Evolutionary conservation across 1,140 invertebrate species (phyloP), one percentile per base, ranked within the genome.

Genomic region (Ladona fulva): DNA sequence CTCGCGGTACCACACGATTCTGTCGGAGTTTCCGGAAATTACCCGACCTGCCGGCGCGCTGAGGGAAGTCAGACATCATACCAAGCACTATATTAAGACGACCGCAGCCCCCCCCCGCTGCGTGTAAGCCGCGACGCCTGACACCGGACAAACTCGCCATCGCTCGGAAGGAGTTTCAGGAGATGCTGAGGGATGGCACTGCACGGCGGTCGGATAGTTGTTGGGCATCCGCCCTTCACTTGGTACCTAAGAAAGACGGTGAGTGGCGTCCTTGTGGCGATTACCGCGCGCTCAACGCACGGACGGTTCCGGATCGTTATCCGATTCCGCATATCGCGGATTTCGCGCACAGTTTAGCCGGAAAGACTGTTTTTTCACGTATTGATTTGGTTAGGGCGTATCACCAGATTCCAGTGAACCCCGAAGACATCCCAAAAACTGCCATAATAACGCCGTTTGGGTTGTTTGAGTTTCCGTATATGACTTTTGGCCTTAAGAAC

Each of bases 391-490:
- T 75, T 0, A 80, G 80, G 16, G 86, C 85, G 0, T 88, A 85
- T 79, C 83, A 83, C 80, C 86, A 89, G 78, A 80, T 88, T 14
- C 78, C 79, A 16, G 77, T 87, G 1, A 79, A 81, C 14, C 25
- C 77, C 25, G 76, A 79, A 0, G 81, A 82, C 78, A 81, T 76
- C 14, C 59, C 81, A 3, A 86, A 86, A 78, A 86, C 84, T 0
- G 87, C 19, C 81, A 88, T 37, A 77, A 80, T 24, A 87, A 86
- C 80, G 86, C 86, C 12, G 83, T 83, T 7, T 83, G n/a, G 86
- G 42, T n/a, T n/a, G n/a, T n/a, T n/a, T n/a, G n/a, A n/a, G n/a
- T n/a, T n/a, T n/a, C n/a, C n/a, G n/a, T n/a, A n/a, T n/a, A n/a
- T n/a, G n/a, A n/a, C n/a, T n/a, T n/a, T n/a, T n/a, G n/a, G n/a